Conservation (phyloP, 2,113 vertebrate species). For the Macquaria ambigua region DNA sequence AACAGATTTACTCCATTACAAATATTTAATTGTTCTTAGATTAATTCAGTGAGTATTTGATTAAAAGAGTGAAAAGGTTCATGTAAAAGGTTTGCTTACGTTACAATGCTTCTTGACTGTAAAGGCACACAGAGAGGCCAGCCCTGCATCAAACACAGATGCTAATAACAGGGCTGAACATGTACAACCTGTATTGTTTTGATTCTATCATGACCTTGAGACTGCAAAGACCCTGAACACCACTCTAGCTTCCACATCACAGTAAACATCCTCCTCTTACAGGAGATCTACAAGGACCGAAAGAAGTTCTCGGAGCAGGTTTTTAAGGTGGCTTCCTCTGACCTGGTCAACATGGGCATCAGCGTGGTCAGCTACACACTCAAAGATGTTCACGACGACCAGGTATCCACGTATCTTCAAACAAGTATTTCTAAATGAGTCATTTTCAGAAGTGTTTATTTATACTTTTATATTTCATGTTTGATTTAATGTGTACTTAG, state of each 20-base stretch:
- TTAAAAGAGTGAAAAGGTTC: background rate
- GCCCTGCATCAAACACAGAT: background rate
- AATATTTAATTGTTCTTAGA: background rate
- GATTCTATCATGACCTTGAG: background rate
- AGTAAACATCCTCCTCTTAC: background rate
- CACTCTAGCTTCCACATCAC: background rate
- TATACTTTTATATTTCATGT: background rate
- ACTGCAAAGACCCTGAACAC: background rate
- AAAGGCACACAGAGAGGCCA: background rate
- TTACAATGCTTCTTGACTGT: background rate
- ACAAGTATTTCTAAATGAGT: background rate
- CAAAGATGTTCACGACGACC: conserved; percentile 92
- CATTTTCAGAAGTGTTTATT: no score
- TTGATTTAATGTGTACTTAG: background rate
- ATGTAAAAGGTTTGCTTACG: background rate
- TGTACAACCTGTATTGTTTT: background rate
- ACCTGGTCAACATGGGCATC: conserved; percentile 97
- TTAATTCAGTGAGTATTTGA: background rate
- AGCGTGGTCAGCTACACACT: conserved; percentile 95
- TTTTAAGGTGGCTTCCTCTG: conserved; percentile 94
- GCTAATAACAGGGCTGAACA: no score
- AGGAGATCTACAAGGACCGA: conserved; percentile 97
- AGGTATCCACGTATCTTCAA: conserved; percentile 38
- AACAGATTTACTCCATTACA: background rate
- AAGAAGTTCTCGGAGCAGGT: conserved; percentile 97